These are phyloP conservation scores for Thyatira batis DNA, from an alignment of 2,888 invertebrate species.

Conservation along the genomic window DNA sequence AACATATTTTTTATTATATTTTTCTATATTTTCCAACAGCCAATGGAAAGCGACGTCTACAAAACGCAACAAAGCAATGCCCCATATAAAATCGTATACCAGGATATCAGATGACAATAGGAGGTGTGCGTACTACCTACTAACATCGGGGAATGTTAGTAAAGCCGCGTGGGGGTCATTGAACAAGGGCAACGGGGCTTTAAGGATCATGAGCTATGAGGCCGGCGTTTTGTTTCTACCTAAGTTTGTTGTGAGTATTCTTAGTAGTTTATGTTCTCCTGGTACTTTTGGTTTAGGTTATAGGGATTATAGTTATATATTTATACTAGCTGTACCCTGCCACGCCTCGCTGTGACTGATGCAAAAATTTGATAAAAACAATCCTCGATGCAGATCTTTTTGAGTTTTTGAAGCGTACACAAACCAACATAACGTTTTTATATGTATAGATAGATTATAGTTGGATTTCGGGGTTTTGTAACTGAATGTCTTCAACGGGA, in stretches of 20 bases:
- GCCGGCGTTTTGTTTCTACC: conserved; percentile 95
- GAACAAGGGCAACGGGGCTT: conserved; percentile 81
- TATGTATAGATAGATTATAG: no score
- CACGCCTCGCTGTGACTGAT: no score
- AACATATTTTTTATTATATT: conserved; percentile 2
- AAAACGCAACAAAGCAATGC: conserved; percentile 91
- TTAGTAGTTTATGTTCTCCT: conserved; percentile 3
- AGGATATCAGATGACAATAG: conserved; percentile 86
- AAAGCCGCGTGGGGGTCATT: conserved; percentile 97
- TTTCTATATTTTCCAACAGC: conserved; percentile 65
- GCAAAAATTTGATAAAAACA: no score
- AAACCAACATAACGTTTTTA: neutral
- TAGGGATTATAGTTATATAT: no score
- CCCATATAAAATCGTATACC: conserved; percentile 96
- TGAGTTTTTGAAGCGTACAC: no score
- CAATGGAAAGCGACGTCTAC: conserved; percentile 91
- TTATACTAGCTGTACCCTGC: no score
- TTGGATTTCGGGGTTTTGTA: no score
- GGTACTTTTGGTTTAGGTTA: neutral
- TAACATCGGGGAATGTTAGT: conserved; percentile 97
- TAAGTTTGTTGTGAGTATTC: conserved; percentile 86
- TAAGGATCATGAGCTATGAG: conserved; percentile 93
- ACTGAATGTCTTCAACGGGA: no score
- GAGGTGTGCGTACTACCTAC: conserved; percentile 90
- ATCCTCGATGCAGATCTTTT: no score